Conservation (phyloP, 2,888 invertebrate species). For the Eupeodes latifasciatus region DNA sequence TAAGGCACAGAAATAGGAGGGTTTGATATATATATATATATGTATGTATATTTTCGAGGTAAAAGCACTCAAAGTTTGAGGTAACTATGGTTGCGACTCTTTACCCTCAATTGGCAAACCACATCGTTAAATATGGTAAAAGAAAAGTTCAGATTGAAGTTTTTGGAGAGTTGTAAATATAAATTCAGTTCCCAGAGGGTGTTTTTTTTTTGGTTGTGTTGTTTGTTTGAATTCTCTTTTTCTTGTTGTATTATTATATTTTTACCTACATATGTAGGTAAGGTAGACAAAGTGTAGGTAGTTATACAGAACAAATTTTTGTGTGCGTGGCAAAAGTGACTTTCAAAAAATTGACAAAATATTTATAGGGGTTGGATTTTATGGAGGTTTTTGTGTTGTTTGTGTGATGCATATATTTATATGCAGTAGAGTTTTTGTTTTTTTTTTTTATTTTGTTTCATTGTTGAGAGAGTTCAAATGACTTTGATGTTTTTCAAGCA, state of each 20-base stretch:
- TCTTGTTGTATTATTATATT: background rate
- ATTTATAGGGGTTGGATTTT: background rate
- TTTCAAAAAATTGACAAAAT: constrained; percentile 30
- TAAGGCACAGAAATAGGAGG: constrained; percentile 14
- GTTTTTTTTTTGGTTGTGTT: background rate
- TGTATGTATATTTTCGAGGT: constrained; percentile 34
- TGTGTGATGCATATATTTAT: background rate
- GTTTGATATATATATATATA: background rate
- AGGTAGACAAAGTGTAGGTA: background rate
- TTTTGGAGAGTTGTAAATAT: constrained; percentile 26
- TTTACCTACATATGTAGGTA: background rate
- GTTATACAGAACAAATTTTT: background rate
- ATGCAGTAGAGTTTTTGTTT: constrained; percentile 5
- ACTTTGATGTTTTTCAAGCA: background rate
- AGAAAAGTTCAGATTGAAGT: constrained; percentile 55
- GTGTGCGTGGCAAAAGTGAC: constrained; percentile 23
- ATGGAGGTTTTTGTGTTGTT: background rate
- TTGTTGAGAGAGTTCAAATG: background rate
- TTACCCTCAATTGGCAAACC: constrained; percentile 62
- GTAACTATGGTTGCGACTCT: constrained; percentile 67
- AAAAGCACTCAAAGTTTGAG: constrained; percentile 67
- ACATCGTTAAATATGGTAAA: constrained; percentile 67
- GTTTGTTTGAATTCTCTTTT: background rate
- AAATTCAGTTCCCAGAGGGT: background rate
- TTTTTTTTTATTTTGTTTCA: background rate